Percentiles rank a stretch among this genome's conserved stretches.
These are phyloP conservation scores for Epirrita christyi DNA, from an alignment of 2,888 invertebrate species.

Conservation along the genomic window DNA sequence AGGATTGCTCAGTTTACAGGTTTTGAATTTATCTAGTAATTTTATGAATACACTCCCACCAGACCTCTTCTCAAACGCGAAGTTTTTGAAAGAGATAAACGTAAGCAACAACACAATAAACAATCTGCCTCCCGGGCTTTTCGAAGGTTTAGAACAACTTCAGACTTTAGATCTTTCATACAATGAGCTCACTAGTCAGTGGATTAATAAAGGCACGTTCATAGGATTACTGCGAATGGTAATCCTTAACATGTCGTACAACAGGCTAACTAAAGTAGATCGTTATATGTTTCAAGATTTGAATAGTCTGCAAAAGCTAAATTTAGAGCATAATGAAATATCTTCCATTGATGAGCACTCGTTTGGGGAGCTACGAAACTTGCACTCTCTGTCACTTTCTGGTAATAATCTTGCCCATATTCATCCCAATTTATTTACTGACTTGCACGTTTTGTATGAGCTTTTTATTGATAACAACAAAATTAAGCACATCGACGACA, in stretches of 20 bases:
- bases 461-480: constrained; percentile 90
- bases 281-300: constrained; percentile 89
- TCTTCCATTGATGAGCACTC: constrained; percentile 88
- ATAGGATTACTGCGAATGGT: constrained; percentile 89
- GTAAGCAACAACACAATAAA: constrained; percentile 91
- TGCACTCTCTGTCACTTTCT: constrained; percentile 90
- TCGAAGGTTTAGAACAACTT: constrained; percentile 89
- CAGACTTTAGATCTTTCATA: constrained; percentile 89
- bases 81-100: constrained; percentile 87
- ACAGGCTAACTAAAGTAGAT: constrained; percentile 88
- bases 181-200: constrained; percentile 89
- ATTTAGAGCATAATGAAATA: constrained; percentile 89
- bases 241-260: constrained; percentile 90
- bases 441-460: constrained; percentile 89
- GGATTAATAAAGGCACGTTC: constrained; percentile 91
- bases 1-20: constrained; percentile 87
- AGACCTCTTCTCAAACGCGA: constrained; percentile 88
- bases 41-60: constrained; percentile 90
- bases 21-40: constrained; percentile 92
- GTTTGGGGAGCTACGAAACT: constrained; percentile 89
- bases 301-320: constrained; percentile 90
- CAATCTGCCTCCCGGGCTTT: constrained; percentile 89
- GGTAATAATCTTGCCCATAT: constrained; percentile 88
- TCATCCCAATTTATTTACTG: constrained; percentile 88
- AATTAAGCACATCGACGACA: constrained; percentile 87